Evolutionary conservation across 1,140 invertebrate species (phyloP), one percentile per base, ranked within the genome.

Genomic region (Globodera ellingtonae): DNA sequence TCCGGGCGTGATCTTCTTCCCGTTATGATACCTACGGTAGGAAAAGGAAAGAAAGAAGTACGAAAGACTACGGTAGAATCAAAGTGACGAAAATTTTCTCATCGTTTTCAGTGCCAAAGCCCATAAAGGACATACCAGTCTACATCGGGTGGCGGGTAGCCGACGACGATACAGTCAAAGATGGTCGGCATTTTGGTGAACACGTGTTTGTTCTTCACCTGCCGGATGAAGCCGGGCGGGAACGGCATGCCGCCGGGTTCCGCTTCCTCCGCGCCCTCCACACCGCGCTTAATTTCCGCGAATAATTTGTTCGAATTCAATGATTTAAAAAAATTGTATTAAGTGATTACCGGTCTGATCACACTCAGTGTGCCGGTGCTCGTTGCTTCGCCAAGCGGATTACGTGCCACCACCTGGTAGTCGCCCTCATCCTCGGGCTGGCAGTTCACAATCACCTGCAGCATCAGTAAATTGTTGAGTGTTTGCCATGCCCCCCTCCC

Each of bases 181-280:
- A 89, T 89, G 2, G 89, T 87, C 21, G 87, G 87, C 83, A 89
- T 83, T 75, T 89, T 82, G 15, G 88, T 83, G 80, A 89, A 89
- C 66, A 89, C 87, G 74, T 89, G 87, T 48, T 89, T 89, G 82
- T 89, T 89, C 75, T 89, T 89, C 9, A 89, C 75, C 78, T 89
- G 87, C 66, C 87, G 83, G 48, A 89, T 89, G 78, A 89, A 89
- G 15, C 87, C 87, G 47, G 87, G 87, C 46, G 87, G 87, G 86
- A 87, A 88, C 66, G 88, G 87, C 82, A 86, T 85, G 35, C 84
- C 87, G 65, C 86, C 79, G 24, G 83, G 79, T 13, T 72, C 65
- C n/a, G 72, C 69, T 73, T 83, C 50, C n/a, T 83, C 86, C 44
- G 79, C 81, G 52, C 78, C 79, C 59, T 74, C 79, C 18, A 77